Conservation (phyloP, 2,888 invertebrate species). For the Catocala nupta region DNA sequence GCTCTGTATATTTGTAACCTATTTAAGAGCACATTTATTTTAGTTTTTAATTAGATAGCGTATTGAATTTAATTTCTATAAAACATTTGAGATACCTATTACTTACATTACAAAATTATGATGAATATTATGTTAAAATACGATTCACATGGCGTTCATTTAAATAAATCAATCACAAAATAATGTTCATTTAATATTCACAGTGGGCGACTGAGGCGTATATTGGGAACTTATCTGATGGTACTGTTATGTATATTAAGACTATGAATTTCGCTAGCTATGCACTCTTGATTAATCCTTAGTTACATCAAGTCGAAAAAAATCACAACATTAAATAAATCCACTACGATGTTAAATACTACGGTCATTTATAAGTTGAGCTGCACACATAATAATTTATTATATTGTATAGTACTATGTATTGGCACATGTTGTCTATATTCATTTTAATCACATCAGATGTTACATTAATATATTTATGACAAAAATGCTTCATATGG, state of each 20-base stretch:
- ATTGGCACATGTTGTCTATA: slow-evolving; percentile 34
- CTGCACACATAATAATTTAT: slow-evolving; percentile 15
- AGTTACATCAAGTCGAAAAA: slow-evolving; percentile 6
- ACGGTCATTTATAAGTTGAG: slow-evolving; percentile 36
- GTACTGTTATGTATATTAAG: slow-evolving; percentile 33
- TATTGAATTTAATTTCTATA: neutral
- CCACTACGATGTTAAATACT: slow-evolving; percentile 26
- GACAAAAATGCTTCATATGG: slow-evolving; percentile 32
- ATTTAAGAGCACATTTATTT: no score
- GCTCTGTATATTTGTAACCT: no score
- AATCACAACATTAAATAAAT: slow-evolving; percentile 23
- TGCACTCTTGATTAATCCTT: slow-evolving; percentile 29
- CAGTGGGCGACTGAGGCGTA: slow-evolving; percentile 25
- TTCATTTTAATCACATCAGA: slow-evolving; percentile 32
- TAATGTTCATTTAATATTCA: slow-evolving; percentile 35
- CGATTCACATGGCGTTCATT: slow-evolving; percentile 37
- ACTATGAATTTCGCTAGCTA: slow-evolving; percentile 51
- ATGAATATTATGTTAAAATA: slow-evolving; percentile 49
- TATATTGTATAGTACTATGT: slow-evolving; percentile 32
- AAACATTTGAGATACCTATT: slow-evolving; percentile 49
- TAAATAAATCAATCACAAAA: slow-evolving; percentile 47
- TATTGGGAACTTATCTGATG: slow-evolving; percentile 17
- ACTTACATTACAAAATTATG: slow-evolving; percentile 44
- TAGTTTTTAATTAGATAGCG: no score
- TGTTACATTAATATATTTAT: slow-evolving; percentile 33